phyloP scores from a whole-genome alignment of 2,888 invertebrate species.

The Polymixis flavicincta region DNA sequence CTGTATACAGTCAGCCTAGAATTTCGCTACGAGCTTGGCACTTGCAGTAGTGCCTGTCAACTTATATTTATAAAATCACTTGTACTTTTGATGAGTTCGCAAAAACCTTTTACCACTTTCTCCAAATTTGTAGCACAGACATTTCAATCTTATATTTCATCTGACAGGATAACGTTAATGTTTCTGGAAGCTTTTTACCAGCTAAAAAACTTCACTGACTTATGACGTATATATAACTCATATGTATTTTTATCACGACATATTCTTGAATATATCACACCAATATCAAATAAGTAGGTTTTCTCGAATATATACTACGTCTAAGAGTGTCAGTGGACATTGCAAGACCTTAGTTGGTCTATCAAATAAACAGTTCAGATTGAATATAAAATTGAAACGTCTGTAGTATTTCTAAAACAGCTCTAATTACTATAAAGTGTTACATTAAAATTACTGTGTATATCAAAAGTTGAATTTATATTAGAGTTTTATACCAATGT shows the following conservation, averaged over 20 bases:
- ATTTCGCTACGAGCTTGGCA: no score
- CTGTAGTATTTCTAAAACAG: conserved; percentile 39
- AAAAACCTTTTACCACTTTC: conserved; percentile 15
- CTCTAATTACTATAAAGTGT: conserved; percentile 68
- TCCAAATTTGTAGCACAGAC: conserved; percentile 25
- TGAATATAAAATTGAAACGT: conserved; percentile 31
- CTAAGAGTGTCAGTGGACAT: background rate
- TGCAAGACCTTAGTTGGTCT: background rate
- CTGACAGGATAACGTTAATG: background rate
- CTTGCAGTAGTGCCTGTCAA: no score
- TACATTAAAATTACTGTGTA: conserved; percentile 69
- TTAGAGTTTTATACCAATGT: conserved; percentile 75
- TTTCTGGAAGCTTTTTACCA: background rate
- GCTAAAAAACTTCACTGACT: background rate
- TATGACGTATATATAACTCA: background rate
- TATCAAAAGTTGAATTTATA: conserved; percentile 83
- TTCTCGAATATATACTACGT: background rate
- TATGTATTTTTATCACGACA: background rate
- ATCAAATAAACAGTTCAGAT: background rate
- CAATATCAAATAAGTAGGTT: background rate
- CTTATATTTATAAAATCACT: no score
- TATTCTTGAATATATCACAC: background rate
- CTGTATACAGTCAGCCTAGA: no score
- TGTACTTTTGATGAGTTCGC: no score
- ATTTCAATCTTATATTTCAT: conserved; percentile 19